A percentile compares a stretch with the other conserved stretches of the same genome.
Conservation (phyloP, 2,888 invertebrate genomes). For the Notocelia uddmanniana region DNA sequence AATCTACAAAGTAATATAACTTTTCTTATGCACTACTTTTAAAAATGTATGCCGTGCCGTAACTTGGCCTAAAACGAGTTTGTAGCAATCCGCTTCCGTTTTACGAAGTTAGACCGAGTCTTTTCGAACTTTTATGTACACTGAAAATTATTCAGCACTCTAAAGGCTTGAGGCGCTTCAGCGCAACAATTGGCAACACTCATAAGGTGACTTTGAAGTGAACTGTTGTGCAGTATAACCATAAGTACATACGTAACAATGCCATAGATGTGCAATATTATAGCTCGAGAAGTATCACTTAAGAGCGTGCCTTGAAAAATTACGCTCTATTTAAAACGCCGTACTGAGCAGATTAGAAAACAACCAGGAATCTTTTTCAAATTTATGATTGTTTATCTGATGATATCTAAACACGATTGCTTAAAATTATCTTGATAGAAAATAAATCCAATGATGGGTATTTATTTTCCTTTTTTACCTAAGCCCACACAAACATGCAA, state of each 20-base stretch:
- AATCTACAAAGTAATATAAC: conserved; percentile 21
- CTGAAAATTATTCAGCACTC: conserved; percentile 24
- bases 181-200: neutral
- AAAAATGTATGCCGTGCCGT: neutral
- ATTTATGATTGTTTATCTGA: no score
- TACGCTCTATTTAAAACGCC: no score
- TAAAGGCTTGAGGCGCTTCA: neutral
- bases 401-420: no score
- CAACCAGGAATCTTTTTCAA: no score
- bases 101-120: conserved; percentile 19
- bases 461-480: no score
- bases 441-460: no score
- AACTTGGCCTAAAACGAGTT: conserved; percentile 30
- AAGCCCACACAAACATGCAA: no score
- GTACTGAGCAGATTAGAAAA: no score
- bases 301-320: no score
- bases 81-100: conserved; percentile 34
- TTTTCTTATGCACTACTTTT: conserved; percentile 2
- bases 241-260: neutral
- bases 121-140: conserved; percentile 31
- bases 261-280: neutral
- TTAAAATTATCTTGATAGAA: no score
- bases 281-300: neutral
- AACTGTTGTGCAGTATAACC: neutral
- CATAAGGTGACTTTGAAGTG: no score